phyloP scores from a whole-genome alignment of 2,888 invertebrate genomes.

The Liodrosophila aerea region DNA sequence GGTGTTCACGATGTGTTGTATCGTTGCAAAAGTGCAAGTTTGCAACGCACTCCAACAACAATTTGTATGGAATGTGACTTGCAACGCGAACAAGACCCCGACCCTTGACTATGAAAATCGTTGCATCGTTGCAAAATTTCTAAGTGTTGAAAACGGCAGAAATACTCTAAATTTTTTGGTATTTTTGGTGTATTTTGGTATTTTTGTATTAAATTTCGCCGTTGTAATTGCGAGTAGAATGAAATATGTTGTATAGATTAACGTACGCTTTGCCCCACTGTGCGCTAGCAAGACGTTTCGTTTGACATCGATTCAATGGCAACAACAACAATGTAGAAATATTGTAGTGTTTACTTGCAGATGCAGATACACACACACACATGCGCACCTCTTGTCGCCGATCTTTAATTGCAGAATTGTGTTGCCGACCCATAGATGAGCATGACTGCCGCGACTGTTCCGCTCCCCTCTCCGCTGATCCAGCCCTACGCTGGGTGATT shows the following conservation, averaged over 20 bases:
- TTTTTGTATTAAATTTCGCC: no score
- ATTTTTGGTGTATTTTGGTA: no score
- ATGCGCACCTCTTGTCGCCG: conserved; percentile 34
- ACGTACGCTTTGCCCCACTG: conserved; percentile 44
- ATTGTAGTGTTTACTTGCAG: conserved; percentile 25
- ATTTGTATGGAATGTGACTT: no score
- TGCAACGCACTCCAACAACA: no score
- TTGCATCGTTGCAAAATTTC: no score
- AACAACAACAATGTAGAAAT: conserved; percentile 24
- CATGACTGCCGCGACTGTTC: conserved; percentile 16
- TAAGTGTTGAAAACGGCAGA: no score
- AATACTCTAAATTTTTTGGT: no score
- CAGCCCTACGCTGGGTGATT: conserved; percentile 53
- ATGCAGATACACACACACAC: conserved; percentile 18
- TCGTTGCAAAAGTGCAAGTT: no score
- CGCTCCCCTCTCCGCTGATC: not conserved
- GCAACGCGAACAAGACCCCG: no score
- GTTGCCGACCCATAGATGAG: conserved; percentile 44
- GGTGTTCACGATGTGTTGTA: no score
- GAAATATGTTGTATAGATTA: not conserved
- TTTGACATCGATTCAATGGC: conserved; percentile 69
- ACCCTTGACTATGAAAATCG: no score
- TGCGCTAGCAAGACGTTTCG: conserved; percentile 31
- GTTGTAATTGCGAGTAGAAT: no score
- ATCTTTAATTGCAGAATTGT: conserved; percentile 76